Percentiles rank a stretch among this genome's conserved stretches.
Conservation (phyloP, 2,797 vertebrate species). For the Lithobates sylvaticus region DNA sequence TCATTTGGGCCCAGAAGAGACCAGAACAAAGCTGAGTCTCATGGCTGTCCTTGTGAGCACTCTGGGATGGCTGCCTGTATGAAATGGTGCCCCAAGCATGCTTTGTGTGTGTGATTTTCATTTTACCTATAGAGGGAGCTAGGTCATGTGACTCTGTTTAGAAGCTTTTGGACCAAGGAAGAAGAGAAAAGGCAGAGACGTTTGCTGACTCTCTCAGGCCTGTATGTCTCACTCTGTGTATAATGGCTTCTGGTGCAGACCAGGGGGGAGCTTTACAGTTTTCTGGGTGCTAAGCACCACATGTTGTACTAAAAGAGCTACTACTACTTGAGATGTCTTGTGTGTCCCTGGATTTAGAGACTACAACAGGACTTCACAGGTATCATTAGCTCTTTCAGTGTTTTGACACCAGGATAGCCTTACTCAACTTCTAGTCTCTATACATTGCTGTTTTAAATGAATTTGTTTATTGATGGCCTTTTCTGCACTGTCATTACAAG, state of each 20-base stretch:
- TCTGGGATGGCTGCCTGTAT: constrained; percentile 2
- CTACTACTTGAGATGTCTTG: not conserved
- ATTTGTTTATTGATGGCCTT: not conserved
- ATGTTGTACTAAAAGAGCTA: not conserved
- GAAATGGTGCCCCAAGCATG: constrained; percentile 29
- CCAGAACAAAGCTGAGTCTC: not conserved
- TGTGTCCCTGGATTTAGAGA: not conserved
- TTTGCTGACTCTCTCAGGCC: constrained; percentile 63
- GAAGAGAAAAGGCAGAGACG: constrained; percentile 76
- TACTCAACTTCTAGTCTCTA: not conserved
- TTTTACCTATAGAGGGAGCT: constrained; percentile 80
- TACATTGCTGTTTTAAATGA: not conserved
- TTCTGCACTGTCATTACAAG: not conserved
- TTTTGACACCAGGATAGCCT: not conserved
- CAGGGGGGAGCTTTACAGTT: not conserved
- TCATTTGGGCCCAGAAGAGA: not conserved
- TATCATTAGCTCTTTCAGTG: not conserved
- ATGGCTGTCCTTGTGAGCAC: not conserved
- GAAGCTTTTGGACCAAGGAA: constrained; percentile 75
- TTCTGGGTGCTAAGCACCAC: constrained; percentile 18
- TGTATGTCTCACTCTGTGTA: constrained; percentile 24
- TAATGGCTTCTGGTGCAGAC: not conserved
- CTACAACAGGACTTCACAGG: not conserved
- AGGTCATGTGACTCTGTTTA: constrained; percentile 77
- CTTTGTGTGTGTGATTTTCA: not conserved